phyloP scores from a whole-genome alignment of 2,888 invertebrate species.

The Lasius platythorax region DNA sequence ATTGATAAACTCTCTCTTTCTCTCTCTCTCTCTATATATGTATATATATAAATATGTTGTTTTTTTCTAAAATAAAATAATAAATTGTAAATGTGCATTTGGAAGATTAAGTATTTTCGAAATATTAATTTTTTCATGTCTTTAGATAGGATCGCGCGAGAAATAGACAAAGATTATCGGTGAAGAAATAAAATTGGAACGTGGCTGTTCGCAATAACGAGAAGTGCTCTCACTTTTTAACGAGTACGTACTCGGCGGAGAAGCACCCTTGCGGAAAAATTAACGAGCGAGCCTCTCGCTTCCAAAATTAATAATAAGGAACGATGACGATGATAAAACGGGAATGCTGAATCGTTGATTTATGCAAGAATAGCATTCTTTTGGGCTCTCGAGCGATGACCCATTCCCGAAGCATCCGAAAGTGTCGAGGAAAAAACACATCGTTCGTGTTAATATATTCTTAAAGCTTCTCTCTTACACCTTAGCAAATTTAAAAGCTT shows the following conservation, averaged over 20 bases:
- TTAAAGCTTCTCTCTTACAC: background rate
- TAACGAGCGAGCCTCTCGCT: conserved; percentile 60
- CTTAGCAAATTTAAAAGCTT: background rate
- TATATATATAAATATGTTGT: background rate
- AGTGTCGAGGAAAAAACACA: background rate
- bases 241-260: conserved; percentile 55
- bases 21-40: too few species aligned
- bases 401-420: background rate
- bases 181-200: conserved; percentile 76
- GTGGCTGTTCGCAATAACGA: conserved; percentile 69
- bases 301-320: conserved; percentile 43
- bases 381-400: background rate
- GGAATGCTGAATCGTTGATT: conserved; percentile 76
- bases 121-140: background rate
- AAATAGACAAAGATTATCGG: background rate
- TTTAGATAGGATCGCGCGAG: background rate
- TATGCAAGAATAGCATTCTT: conserved; percentile 74
- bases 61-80: background rate
- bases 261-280: conserved; percentile 61
- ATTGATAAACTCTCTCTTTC: background rate
- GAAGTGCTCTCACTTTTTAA: conserved; percentile 69
- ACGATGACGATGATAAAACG: conserved; percentile 14
- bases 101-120: background rate
- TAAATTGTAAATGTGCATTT: background rate
- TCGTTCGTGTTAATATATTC: background rate